Percentiles rank a stretch among this genome's conserved stretches.
Conservation (phyloP, 2,797 vertebrate genomes). For the Cynodonichthys magdalenae region DNA sequence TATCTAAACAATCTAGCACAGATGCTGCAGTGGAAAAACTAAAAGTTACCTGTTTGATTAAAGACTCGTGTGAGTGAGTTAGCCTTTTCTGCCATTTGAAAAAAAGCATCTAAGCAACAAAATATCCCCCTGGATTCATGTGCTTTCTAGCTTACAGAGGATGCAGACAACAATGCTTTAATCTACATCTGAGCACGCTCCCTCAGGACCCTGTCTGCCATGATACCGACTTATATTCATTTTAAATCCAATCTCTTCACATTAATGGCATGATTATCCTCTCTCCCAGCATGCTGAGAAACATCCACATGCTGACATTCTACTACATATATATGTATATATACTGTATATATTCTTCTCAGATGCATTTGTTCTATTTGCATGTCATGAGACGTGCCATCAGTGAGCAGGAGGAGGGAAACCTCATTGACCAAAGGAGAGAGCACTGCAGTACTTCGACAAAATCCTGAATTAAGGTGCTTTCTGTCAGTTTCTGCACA, state of each 20-base stretch:
- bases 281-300: slow-evolving; percentile 4
- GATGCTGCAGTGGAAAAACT: neutral
- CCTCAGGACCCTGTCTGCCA: slow-evolving; percentile 15
- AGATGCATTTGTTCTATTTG: slow-evolving; percentile 26
- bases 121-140: neutral
- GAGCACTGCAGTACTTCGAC: slow-evolving; percentile 64
- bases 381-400: slow-evolving; percentile 57
- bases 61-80: neutral
- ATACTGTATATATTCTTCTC: neutral
- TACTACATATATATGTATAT: neutral
- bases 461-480: slow-evolving; percentile 7
- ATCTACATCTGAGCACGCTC: slow-evolving; percentile 16
- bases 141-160: neutral
- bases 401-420: slow-evolving; percentile 56
- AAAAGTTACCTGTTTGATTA: neutral
- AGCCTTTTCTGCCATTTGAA: neutral
- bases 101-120: neutral
- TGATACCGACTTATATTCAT: slow-evolving; percentile 12
- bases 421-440: slow-evolving; percentile 57
- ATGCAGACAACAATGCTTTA: slow-evolving; percentile 26
- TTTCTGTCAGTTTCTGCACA: slow-evolving; percentile 23
- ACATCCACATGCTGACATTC: neutral
- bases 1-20: slow-evolving; percentile 8
- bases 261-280: slow-evolving; percentile 10
- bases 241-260: neutral